Conservation (phyloP, 2,888 invertebrate genomes). For the Coecobrya sp. region DNA sequence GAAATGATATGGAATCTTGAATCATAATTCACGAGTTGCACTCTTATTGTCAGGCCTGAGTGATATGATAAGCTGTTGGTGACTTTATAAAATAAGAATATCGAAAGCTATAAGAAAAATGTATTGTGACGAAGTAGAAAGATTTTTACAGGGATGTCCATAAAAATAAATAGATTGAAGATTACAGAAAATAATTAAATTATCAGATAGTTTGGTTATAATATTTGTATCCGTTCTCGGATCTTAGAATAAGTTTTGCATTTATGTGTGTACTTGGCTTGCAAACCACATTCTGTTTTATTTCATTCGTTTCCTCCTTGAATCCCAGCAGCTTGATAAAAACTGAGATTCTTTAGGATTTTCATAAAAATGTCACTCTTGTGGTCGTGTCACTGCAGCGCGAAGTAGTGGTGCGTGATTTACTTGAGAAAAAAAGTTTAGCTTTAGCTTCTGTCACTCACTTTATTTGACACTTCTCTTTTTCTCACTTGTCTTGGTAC, state of each 20-base stretch:
- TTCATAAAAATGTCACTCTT: slow-evolving; percentile 27
- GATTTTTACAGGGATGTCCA: background rate
- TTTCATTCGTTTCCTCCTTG: background rate
- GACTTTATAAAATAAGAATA: background rate
- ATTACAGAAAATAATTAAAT: slow-evolving; percentile 5
- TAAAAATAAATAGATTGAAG: background rate
- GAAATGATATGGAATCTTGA: background rate
- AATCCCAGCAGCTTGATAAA: background rate
- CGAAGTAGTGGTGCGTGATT: background rate
- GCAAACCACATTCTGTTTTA: background rate
- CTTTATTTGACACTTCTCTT: slow-evolving; percentile 35
- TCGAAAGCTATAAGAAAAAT: background rate
- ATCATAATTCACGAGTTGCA: background rate
- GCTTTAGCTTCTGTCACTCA: background rate
- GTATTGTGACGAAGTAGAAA: background rate
- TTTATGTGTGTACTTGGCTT: background rate
- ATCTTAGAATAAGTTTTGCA: background rate
- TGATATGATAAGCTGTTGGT: background rate
- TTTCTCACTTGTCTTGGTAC: background rate
- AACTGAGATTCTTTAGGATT: background rate
- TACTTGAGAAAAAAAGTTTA: slow-evolving; percentile 26
- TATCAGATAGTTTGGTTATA: background rate
- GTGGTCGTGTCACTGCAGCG: background rate
- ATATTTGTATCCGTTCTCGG: background rate
- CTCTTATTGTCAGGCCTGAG: background rate